A percentile compares a stretch with the other conserved stretches of the same genome.
Conservation (phyloP, 1,140 invertebrate species). For the Drosophila mauritiana region DNA sequence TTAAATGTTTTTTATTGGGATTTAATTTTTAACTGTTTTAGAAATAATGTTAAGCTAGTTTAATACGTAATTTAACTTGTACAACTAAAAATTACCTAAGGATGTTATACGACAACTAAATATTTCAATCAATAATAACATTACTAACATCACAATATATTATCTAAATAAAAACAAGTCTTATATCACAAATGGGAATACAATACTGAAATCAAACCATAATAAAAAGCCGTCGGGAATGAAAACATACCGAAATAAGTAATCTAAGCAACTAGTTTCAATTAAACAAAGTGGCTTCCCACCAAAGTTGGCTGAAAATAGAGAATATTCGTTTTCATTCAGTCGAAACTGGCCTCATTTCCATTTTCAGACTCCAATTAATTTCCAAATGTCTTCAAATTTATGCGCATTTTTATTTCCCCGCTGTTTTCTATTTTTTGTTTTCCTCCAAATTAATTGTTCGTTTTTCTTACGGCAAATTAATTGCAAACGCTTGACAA, state of each 20-base stretch:
- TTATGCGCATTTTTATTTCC: constrained; percentile 47
- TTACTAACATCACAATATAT: no score
- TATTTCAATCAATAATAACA: no score
- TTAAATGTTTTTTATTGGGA: no score
- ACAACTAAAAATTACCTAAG: no score
- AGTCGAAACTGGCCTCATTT: constrained; percentile 22
- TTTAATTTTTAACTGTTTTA: no score
- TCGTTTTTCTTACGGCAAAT: constrained; percentile 78
- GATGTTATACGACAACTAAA: no score
- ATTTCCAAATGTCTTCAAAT: constrained; percentile 57
- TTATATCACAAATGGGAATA: no score
- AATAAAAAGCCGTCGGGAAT: constrained; percentile 4
- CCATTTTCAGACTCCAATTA: constrained; percentile 41
- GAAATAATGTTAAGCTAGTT: no score
- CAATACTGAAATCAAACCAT: no score
- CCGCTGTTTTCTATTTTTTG: constrained; percentile 10
- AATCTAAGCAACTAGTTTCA: constrained; percentile 23
- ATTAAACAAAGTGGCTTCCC: constrained; percentile 17
- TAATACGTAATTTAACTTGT: no score
- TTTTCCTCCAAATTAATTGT: constrained; percentile 71
- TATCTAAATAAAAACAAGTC: no score
- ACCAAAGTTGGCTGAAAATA: constrained; percentile 4
- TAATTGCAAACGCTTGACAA: constrained; percentile 80
- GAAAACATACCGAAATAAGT: background rate
- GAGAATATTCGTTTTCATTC: constrained; percentile 4